phyloP scores from a whole-genome alignment of 2,797 vertebrate species.

The Phalloptychus januarius region DNA sequence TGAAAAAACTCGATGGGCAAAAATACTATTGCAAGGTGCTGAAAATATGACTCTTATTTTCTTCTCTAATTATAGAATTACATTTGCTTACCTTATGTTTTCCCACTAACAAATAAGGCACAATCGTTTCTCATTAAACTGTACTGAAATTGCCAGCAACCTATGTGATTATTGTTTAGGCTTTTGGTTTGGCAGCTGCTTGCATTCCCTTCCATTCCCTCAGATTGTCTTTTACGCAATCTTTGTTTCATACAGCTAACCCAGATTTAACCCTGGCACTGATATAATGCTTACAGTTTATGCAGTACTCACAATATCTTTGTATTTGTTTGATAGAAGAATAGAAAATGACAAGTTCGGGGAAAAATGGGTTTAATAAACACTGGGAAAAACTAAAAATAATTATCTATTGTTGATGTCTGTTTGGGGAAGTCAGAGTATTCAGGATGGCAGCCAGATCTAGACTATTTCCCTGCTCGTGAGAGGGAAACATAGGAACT shows the following conservation, averaged over 20 bases:
- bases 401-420: neutral
- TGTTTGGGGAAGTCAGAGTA: neutral
- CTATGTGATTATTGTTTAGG: neutral
- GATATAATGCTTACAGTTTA: neutral
- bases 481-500: constrained; percentile 7
- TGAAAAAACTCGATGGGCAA: neutral
- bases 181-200: constrained; percentile 4
- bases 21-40: neutral
- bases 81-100: neutral
- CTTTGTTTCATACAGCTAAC: constrained; percentile 52
- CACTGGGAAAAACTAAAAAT: neutral
- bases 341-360: constrained; percentile 13
- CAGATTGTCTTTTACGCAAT: constrained; percentile 20
- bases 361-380: constrained; percentile 6
- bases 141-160: neutral
- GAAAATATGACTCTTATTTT: neutral
- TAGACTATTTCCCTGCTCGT: constrained; percentile 11
- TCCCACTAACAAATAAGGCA: too few relatives aligned
- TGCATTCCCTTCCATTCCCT: constrained; percentile 13
- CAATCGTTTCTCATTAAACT: neutral
- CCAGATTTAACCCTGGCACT: constrained; percentile 41
- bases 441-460: constrained; percentile 27
- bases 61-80: neutral
- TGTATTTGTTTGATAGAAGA: constrained; percentile 37
- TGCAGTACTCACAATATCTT: constrained; percentile 33